Conservation (phyloP, 2,797 vertebrate genomes). For the Rousettus madagascariensis region DNA sequence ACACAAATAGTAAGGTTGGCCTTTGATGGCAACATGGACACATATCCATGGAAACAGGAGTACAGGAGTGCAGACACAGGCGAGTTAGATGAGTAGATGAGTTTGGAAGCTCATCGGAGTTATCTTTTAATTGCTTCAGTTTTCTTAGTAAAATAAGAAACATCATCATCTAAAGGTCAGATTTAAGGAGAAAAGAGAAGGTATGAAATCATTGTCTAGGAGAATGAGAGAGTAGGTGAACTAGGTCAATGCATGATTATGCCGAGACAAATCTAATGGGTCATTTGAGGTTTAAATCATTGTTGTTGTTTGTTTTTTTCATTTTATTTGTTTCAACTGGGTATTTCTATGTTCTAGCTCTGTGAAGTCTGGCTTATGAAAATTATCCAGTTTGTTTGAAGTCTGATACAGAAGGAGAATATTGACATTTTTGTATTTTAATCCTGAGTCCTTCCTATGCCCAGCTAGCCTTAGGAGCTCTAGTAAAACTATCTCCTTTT, state of each 20-base stretch:
- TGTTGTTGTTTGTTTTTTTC: background rate
- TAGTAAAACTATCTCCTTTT: background rate
- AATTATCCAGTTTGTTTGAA: background rate
- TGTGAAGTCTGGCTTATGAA: background rate
- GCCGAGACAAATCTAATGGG: background rate
- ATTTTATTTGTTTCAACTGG: background rate
- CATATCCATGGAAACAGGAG: background rate
- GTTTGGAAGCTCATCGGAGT: background rate
- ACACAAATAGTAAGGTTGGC: background rate
- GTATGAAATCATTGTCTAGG: background rate
- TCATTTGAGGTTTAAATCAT: background rate
- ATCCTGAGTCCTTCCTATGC: background rate
- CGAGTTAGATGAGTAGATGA: background rate
- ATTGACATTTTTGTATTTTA: background rate
- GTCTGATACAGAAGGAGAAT: background rate
- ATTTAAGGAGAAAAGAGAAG: slow-evolving; percentile 35
- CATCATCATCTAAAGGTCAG: background rate
- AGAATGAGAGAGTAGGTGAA: background rate
- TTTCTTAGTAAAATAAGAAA: background rate
- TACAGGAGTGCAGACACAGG: background rate
- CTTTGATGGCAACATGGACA: background rate
- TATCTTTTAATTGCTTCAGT: background rate
- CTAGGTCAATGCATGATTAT: background rate
- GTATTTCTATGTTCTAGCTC: background rate
- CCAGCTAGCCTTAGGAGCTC: background rate